These are phyloP conservation scores for Cylindroiulus punctatus DNA, from an alignment of 2,888 invertebrate genomes.

Conservation along the genomic window DNA sequence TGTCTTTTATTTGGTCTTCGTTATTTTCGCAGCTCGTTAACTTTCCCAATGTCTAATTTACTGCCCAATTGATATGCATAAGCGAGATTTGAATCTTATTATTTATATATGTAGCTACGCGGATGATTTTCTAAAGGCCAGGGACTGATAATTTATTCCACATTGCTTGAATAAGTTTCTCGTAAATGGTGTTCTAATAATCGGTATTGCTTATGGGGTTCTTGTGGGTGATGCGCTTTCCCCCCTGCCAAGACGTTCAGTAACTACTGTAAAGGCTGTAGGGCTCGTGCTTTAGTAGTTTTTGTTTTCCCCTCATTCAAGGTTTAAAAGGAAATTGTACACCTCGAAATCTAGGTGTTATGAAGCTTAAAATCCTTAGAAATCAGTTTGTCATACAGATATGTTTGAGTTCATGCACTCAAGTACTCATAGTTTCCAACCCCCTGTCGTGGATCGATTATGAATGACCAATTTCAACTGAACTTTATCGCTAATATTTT, in stretches of 20 bases:
- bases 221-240: background rate
- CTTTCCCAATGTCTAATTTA: conserved; percentile 2
- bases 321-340: too few species aligned
- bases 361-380: too few species aligned
- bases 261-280: too few species aligned
- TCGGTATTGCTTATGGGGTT: background rate
- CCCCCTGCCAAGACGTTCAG: background rate
- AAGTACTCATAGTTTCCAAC: too few species aligned
- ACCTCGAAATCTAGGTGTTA: too few species aligned
- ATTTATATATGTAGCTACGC: background rate
- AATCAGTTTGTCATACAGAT: too few species aligned
- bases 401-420: too few species aligned
- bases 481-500: too few species aligned
- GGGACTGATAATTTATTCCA: background rate
- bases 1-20: background rate
- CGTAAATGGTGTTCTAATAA: background rate
- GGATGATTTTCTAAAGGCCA: background rate
- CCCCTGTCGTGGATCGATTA: too few species aligned
- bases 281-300: too few species aligned
- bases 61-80: background rate
- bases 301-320: too few species aligned
- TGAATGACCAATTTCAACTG: too few species aligned
- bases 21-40: conserved; percentile 26
- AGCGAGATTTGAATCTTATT: conserved; percentile 11
- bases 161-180: background rate